A percentile compares a stretch with the other conserved stretches of the same genome.
phyloP scores from a whole-genome alignment of 30 jellyfish, hydroid and myxozoan species.

The Chrysaora quinquecirrha region DNA sequence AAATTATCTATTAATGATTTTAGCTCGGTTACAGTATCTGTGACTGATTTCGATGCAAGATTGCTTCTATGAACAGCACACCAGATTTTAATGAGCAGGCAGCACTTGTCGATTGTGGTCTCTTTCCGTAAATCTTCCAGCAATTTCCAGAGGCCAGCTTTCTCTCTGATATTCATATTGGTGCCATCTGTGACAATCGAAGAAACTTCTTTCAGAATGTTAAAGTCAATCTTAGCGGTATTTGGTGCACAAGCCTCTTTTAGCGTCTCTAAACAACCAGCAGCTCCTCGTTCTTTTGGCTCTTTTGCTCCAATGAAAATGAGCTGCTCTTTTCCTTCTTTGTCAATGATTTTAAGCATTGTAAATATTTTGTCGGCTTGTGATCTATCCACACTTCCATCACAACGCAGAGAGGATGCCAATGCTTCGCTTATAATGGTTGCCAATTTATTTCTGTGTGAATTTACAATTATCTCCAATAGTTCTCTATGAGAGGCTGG shows the following conservation, averaged over 20 bases:
- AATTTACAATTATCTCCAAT: not conserved
- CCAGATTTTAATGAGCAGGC: constrained; percentile 18
- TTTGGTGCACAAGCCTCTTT: not conserved
- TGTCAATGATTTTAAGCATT: not conserved
- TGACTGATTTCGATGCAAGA: constrained; percentile 29
- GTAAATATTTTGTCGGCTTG: not conserved
- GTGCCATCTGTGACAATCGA: constrained; percentile 45
- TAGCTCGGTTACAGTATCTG: constrained; percentile 22
- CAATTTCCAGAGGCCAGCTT: constrained; percentile 15
- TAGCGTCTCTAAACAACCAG: not conserved
- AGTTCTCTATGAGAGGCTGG: constrained; percentile 1
- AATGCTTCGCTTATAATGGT: not conserved
- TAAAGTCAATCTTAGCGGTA: not conserved
- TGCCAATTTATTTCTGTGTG: not conserved
- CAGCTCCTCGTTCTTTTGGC: constrained; percentile 1
- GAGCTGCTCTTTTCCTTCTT: constrained; percentile 1
- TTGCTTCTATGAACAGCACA: constrained; percentile 36
- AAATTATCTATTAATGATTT: not conserved
- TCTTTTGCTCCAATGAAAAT: constrained; percentile 4
- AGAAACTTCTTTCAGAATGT: constrained; percentile 1
- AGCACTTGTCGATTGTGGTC: not conserved
- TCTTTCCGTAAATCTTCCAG: constrained; percentile 1
- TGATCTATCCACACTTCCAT: not conserved
- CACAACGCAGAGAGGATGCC: constrained; percentile 1
- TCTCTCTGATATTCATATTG: constrained; percentile 31